These are phyloP conservation scores for Argyresthia goedartella DNA, from an alignment of 2,888 invertebrate genomes.

Conservation along the genomic window DNA sequence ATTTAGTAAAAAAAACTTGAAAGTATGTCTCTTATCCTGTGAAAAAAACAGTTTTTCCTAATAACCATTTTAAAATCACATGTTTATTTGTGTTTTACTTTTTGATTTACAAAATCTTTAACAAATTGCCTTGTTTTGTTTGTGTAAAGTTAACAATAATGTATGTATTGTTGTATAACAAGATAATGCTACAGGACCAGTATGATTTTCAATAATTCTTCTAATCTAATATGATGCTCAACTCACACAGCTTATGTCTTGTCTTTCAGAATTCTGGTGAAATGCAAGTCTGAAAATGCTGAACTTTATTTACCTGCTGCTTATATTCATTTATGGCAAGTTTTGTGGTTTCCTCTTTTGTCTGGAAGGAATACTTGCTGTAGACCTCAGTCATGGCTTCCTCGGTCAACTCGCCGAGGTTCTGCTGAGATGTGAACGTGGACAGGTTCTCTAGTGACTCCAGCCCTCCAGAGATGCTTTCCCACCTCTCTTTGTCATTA, in stretches of 20 bases:
- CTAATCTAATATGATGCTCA: no score
- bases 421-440: constrained; percentile 25
- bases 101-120: no score
- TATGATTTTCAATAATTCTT: no score
- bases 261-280: no score
- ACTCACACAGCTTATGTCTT: no score
- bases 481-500: constrained; percentile 25
- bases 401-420: constrained; percentile 37
- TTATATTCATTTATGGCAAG: constrained; percentile 49
- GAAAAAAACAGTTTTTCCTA: not conserved
- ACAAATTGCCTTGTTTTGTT: no score
- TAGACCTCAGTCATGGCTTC: constrained; percentile 55
- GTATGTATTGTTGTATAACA: no score
- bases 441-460: constrained; percentile 51
- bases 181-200: no score
- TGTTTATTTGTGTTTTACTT: not conserved
- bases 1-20: not conserved
- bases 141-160: no score
- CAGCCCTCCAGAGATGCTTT: constrained; percentile 34
- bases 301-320: constrained; percentile 26
- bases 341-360: constrained; percentile 41
- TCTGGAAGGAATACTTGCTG: constrained; percentile 51
- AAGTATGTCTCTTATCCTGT: not conserved
- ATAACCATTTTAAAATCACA: no score
- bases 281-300: no score